Percentiles rank a stretch among this genome's conserved stretches.
These are phyloP conservation scores for Drosophila lacertosa DNA, from an alignment of 1,140 invertebrate species.

Conservation along the genomic window DNA sequence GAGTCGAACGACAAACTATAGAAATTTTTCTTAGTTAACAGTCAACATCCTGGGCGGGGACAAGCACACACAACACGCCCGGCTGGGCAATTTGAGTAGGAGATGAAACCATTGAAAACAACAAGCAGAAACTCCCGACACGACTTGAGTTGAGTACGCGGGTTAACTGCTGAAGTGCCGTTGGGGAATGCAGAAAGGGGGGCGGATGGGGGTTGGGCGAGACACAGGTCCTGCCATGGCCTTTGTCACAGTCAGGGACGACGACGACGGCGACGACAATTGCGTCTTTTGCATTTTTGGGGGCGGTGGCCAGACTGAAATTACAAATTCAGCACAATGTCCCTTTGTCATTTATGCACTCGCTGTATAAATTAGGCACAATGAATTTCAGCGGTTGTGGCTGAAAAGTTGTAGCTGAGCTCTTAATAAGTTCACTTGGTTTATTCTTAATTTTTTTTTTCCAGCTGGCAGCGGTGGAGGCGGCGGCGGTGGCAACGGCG, in stretches of 20 bases:
- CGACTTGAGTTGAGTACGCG: constrained; percentile 52
- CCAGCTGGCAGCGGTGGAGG: constrained; percentile 73
- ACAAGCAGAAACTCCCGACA: constrained; percentile 2
- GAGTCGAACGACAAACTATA: constrained; percentile 21
- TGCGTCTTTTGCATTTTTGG: constrained; percentile 69
- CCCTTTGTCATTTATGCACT: constrained; percentile 81
- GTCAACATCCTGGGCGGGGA: constrained; percentile 30
- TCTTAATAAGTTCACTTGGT: constrained; percentile 42
- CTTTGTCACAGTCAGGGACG: constrained; percentile 72
- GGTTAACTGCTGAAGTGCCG: constrained; percentile 69
- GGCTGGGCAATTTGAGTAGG: constrained; percentile 64
- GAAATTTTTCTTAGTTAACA: constrained; percentile 42
- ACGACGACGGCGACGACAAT: constrained; percentile 28
- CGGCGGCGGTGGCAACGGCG: constrained; percentile 50
- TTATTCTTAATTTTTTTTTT: constrained; percentile 12
- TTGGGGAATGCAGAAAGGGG: not conserved
- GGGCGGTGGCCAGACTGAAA: constrained; percentile 59
- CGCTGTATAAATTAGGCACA: constrained; percentile 84
- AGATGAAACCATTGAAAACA: constrained; percentile 22
- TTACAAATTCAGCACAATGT: constrained; percentile 84
- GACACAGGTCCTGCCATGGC: constrained; percentile 52
- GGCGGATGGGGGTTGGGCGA: not conserved
- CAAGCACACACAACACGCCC: constrained; percentile 59
- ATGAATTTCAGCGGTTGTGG: constrained; percentile 72
- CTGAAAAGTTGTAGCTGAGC: not conserved